Conservation (phyloP, 2,888 invertebrate species). For the Drosophila testacea region DNA sequence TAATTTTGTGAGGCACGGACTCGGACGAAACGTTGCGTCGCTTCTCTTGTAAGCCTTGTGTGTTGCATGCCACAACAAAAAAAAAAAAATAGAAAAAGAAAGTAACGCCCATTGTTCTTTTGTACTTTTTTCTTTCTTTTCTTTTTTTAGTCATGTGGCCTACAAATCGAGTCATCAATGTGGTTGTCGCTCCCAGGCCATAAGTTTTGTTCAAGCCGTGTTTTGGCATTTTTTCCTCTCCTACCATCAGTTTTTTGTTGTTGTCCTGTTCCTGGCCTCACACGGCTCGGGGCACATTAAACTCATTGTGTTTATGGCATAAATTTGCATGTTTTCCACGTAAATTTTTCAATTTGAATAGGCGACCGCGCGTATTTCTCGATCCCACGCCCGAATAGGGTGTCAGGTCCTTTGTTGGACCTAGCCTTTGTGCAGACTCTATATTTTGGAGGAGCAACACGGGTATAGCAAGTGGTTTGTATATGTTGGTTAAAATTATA, state of each 20-base stretch:
- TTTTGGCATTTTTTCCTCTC: conserved; percentile 25
- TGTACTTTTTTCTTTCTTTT: conserved; percentile 11
- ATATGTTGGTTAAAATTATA: no score
- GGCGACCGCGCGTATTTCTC: conserved; percentile 48
- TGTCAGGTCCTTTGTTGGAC: conserved; percentile 21
- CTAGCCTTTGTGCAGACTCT: conserved; percentile 11
- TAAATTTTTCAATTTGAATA: conserved; percentile 81
- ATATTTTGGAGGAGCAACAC: conserved; percentile 3
- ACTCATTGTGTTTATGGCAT: conserved; percentile 82
- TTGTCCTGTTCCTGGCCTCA: conserved; percentile 37
- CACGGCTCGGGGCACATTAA: conserved; percentile 67
- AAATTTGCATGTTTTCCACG: conserved; percentile 80
- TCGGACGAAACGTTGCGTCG: conserved; percentile 24
- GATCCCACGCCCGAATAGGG: conserved; percentile 15
- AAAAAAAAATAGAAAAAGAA: conserved; percentile 12
- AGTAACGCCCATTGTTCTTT: conserved; percentile 32
- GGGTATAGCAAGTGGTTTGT: background rate
- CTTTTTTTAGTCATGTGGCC: conserved; percentile 51
- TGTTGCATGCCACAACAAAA: conserved; percentile 39
- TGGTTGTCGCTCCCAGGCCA: conserved; percentile 55
- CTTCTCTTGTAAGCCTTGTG: background rate
- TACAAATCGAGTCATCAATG: conserved; percentile 76
- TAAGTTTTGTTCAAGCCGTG: conserved; percentile 62
- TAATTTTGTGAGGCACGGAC: conserved; percentile 56
- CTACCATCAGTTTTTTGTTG: conserved; percentile 2